Evolutionary conservation across 2,888 invertebrate species (phyloP).

Genomic region (Drosophila longiperda): DNA sequence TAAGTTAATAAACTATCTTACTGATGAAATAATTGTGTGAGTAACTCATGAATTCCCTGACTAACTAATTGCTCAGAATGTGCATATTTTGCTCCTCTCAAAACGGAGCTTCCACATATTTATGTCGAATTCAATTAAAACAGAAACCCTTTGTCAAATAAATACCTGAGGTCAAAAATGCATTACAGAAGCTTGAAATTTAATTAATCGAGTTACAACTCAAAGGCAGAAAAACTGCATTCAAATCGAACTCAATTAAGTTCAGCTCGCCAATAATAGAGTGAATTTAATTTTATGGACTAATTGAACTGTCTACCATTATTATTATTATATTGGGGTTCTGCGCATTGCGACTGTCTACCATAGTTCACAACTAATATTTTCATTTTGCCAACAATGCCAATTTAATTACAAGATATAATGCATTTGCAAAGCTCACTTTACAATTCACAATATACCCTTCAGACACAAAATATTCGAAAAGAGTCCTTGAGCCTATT

Average conservation of each 20-base stretch:
- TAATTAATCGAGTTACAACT: neutral
- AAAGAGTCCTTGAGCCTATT: neutral
- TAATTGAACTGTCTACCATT: neutral
- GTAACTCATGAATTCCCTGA: neutral
- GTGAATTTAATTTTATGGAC: neutral
- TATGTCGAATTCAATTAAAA: too few relatives aligned
- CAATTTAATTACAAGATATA: slow-evolving; percentile 6
- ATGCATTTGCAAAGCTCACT: neutral
- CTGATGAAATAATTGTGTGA: too few relatives aligned
- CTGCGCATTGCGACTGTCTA: too few relatives aligned
- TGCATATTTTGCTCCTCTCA: neutral
- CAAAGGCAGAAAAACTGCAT: neutral
- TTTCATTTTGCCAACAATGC: neutral
- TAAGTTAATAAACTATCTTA: too few relatives aligned
- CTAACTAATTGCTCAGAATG: neutral
- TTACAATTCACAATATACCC: neutral
- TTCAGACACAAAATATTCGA: neutral
- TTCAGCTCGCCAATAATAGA: neutral
- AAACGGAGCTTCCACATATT: neutral
- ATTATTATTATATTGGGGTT: too few relatives aligned
- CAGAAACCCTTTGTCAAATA: neutral
- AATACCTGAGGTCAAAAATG: neutral
- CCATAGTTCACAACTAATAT: neutral
- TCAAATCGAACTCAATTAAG: neutral
- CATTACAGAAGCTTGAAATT: neutral